Conservation (phyloP, 2,113 vertebrate genomes). For the Isurus oxyrinchus region DNA sequence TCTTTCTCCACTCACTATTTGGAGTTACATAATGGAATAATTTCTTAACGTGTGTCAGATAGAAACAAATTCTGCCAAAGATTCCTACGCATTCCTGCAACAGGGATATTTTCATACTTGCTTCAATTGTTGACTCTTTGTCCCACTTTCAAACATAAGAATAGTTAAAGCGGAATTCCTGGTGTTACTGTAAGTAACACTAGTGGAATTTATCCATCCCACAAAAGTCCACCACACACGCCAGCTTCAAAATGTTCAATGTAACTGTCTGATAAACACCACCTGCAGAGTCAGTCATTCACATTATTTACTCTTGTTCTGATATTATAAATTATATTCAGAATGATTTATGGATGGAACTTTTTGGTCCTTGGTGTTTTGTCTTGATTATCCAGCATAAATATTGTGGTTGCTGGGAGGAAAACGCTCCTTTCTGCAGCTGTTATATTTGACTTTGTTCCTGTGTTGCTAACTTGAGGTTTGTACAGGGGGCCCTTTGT, state of each 20-base stretch:
- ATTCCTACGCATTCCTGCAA: neutral
- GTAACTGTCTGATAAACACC: neutral
- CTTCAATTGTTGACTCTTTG: neutral
- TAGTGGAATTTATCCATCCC: neutral
- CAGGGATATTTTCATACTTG: neutral
- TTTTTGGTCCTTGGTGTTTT: neutral
- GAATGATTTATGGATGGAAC: neutral
- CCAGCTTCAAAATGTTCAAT: neutral
- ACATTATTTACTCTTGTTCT: neutral
- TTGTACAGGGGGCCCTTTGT: neutral
- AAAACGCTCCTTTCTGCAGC: neutral
- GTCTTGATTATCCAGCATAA: neutral
- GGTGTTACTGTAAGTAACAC: neutral
- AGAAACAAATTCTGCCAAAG: neutral
- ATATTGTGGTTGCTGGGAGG: neutral
- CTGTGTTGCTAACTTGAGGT: neutral
- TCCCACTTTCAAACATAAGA: neutral
- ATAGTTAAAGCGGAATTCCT: neutral
- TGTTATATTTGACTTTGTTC: neutral
- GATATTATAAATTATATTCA: neutral
- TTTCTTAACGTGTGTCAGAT: neutral
- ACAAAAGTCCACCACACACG: neutral
- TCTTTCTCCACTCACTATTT: neutral
- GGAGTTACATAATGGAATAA: neutral
- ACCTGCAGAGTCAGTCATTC: neutral